Evolutionary conservation across 2,113 vertebrate species (phyloP).

Genomic region (Cebidichthys violaceus): DNA sequence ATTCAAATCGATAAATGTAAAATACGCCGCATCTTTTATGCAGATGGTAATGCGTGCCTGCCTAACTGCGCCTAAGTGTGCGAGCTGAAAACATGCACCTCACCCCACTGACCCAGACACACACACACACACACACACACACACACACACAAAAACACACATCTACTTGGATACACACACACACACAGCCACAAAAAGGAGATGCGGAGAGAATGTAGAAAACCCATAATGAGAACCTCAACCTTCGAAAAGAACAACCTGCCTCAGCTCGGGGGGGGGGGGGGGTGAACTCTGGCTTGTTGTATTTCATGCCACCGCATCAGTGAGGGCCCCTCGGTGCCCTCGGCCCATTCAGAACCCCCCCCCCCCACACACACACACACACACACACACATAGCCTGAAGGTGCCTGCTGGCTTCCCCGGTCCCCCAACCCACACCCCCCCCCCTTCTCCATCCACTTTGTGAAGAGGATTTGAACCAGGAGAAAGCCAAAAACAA

Average conservation of each 20-base stretch:
- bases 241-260: slow-evolving; percentile 74
- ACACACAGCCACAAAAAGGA: slow-evolving; percentile 39
- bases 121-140: no score
- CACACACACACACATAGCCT: no score
- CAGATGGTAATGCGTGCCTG: slow-evolving; percentile 14
- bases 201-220: slow-evolving; percentile 48
- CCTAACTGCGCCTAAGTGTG: slow-evolving; percentile 14
- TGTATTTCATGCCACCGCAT: slow-evolving; percentile 80
- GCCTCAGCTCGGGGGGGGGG: slow-evolving; percentile 52
- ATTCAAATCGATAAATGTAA: slow-evolving; percentile 24
- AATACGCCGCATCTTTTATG: slow-evolving; percentile 23
- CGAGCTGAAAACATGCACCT: slow-evolving; percentile 30
- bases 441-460: slow-evolving; percentile 63
- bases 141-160: background rate
- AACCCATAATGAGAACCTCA: slow-evolving; percentile 50
- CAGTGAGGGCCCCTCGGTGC: slow-evolving; percentile 70
- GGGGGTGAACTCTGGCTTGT: slow-evolving; percentile 73
- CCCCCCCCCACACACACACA: slow-evolving; percentile 1
- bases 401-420: slow-evolving; percentile 72
- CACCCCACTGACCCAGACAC: slow-evolving; percentile 34
- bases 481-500: slow-evolving; percentile 72
- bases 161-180: no score
- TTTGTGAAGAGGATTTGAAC: slow-evolving; percentile 76
- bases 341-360: slow-evolving; percentile 68
- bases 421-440: slow-evolving; percentile 60